phyloP scores from a whole-genome alignment of 2,797 vertebrate genomes.

The Tinamus major region DNA sequence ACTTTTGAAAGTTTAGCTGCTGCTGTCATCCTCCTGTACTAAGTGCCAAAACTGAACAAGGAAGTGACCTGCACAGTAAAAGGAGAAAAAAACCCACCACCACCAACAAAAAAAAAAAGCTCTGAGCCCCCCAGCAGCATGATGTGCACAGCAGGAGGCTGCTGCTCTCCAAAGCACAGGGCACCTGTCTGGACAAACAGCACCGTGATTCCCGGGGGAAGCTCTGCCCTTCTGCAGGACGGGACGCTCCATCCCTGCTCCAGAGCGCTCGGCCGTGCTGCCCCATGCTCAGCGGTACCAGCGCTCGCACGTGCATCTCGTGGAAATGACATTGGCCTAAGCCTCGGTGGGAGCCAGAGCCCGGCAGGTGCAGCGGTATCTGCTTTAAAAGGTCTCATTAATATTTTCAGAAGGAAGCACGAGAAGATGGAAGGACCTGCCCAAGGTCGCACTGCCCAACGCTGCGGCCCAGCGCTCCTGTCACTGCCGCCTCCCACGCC shows the following conservation, averaged over 20 bases:
- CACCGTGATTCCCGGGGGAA: not conserved
- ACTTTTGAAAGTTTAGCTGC: not conserved
- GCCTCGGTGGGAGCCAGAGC: not conserved
- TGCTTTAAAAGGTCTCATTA: rapidly evolving
- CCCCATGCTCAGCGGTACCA: rapidly evolving
- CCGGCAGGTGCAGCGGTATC: not conserved
- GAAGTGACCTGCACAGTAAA: too few species aligned
- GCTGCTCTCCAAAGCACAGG: not conserved
- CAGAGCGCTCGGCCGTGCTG: rapidly evolving
- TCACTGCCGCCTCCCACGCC: not conserved
- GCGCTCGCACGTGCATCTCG: not conserved
- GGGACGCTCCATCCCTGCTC: not conserved
- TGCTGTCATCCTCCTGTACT: not conserved
- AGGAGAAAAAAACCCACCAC: too few species aligned
- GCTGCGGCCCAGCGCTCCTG: not conserved
- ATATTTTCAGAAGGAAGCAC: not conserved
- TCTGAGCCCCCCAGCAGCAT: not conserved
- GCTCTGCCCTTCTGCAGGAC: rapidly evolving
- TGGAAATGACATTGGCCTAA: not conserved
- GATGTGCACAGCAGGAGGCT: rapidly evolving
- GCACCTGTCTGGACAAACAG: not conserved
- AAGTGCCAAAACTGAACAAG: not conserved
- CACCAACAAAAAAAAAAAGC: not conserved
- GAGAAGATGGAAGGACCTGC: rapidly evolving
- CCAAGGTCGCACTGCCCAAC: not conserved